phyloP scores from a whole-genome alignment of 2,113 vertebrate species.

The Beaufortia kweichowensis region DNA sequence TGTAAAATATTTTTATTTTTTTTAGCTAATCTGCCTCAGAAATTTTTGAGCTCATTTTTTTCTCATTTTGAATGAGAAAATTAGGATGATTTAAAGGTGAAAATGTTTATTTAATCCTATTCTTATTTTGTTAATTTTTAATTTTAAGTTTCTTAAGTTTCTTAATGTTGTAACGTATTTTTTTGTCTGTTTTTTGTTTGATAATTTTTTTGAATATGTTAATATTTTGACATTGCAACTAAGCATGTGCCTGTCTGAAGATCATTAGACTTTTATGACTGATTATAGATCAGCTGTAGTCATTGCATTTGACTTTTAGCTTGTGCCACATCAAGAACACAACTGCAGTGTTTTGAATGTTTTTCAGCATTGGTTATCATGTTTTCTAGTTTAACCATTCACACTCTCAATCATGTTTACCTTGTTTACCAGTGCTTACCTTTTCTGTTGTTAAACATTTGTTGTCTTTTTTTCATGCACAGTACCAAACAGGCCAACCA shows the following conservation, averaged over 20 bases:
- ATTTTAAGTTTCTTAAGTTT: conserved; percentile 33
- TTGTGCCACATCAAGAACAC: background rate
- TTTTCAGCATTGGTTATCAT: background rate
- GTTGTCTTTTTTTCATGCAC: conserved; percentile 7
- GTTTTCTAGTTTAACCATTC: background rate
- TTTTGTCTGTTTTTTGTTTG: background rate
- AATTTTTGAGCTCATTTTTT: background rate
- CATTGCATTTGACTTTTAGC: background rate
- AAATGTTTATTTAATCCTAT: conserved; percentile 41
- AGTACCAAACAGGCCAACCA: conserved; percentile 84
- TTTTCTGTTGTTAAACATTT: background rate
- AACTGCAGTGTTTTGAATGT: background rate
- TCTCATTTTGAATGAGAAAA: background rate
- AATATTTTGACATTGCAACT: conserved; percentile 8
- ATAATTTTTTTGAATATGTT: background rate
- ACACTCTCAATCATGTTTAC: too few relatives aligned
- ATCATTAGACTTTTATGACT: background rate
- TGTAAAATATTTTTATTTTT: background rate
- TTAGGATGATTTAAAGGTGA: conserved; percentile 24
- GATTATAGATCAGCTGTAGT: background rate
- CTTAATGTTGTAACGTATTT: conserved; percentile 16
- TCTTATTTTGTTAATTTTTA: conserved; percentile 33
- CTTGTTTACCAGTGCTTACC: background rate
- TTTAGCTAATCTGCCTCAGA: background rate
- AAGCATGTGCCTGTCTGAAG: conserved; percentile 16